Conservation (phyloP, 2,113 vertebrate species). For the Nanorana parkeri region DNA sequence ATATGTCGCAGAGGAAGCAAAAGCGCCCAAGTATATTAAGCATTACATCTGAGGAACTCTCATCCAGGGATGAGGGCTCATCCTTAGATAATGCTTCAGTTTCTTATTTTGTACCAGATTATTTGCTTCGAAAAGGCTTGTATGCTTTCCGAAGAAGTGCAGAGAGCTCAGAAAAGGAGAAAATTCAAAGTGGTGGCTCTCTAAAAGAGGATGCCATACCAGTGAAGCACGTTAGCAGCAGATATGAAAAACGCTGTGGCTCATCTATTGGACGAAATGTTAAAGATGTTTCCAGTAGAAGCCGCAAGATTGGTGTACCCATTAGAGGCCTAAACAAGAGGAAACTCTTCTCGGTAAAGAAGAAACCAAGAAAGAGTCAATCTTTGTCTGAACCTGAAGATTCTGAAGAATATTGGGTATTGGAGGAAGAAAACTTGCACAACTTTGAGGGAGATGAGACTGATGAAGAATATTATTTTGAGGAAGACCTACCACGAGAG, state of each 20-base stretch:
- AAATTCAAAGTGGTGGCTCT: constrained; percentile 60
- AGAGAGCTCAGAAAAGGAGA: constrained; percentile 59
- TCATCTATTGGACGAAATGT: constrained; percentile 49
- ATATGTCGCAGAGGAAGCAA: constrained; percentile 60
- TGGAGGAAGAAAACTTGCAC: constrained; percentile 63
- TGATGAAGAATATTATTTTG: constrained; percentile 64
- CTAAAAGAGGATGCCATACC: constrained; percentile 62
- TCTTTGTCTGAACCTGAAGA: constrained; percentile 67
- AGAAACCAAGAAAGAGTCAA: constrained; percentile 60
- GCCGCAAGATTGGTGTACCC: constrained; percentile 51
- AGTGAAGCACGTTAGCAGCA: constrained; percentile 52
- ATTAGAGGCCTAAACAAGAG: constrained; percentile 59
- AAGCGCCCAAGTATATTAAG: constrained; percentile 61
- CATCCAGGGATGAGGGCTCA: constrained; percentile 64
- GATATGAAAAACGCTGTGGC: constrained; percentile 44
- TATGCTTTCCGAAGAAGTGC: constrained; percentile 61
- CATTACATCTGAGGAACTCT: constrained; percentile 68
- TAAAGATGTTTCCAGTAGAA: constrained; percentile 59
- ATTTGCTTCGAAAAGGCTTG: constrained; percentile 67
- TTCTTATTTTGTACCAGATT: constrained; percentile 68
- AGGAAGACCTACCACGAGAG: constrained; percentile 51
- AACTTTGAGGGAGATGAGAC: constrained; percentile 56
- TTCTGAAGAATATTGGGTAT: constrained; percentile 66
- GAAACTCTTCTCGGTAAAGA: constrained; percentile 51
- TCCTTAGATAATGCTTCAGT: constrained; percentile 60